phyloP scores from a whole-genome alignment of 53 echinoderm and acorn worm species.

The Arbacia lixula region DNA sequence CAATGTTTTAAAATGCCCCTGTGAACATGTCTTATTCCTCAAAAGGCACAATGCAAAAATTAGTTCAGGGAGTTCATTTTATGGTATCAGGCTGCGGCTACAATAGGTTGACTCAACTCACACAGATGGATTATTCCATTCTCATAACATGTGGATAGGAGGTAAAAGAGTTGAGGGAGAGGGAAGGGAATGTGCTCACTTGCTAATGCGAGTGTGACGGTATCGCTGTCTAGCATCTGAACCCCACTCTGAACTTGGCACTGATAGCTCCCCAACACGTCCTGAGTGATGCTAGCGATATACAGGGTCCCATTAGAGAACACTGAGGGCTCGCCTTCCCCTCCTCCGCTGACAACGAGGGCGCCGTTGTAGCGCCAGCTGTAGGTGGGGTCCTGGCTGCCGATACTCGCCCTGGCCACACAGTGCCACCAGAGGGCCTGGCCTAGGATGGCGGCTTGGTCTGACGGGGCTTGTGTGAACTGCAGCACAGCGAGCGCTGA shows the following conservation, averaged over 20 bases:
- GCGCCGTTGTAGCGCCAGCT: constrained; percentile 62
- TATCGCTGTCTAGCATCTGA: constrained; percentile 68
- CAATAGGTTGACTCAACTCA: no score
- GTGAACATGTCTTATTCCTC: no score
- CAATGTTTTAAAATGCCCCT: no score
- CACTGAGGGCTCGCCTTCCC: constrained; percentile 50
- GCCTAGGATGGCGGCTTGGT: constrained; percentile 61
- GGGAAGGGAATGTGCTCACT: constrained; percentile 25
- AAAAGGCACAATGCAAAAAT: no score
- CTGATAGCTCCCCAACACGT: constrained; percentile 72
- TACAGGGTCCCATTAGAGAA: constrained; percentile 86
- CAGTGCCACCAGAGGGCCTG: constrained; percentile 92
- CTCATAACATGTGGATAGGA: no score
- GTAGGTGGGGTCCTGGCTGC: constrained; percentile 66
- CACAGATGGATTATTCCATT: no score
- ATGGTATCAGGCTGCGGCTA: no score
- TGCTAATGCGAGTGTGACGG: constrained; percentile 71
- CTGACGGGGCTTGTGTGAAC: constrained; percentile 75
- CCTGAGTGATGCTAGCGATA: constrained; percentile 62
- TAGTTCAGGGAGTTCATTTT: no score
- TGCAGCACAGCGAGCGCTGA: constrained; percentile 61
- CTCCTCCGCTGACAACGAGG: constrained; percentile 57
- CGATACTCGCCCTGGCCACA: constrained; percentile 63
- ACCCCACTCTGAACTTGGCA: constrained; percentile 76
- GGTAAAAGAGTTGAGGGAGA: background rate